Percentiles rank a stretch among this genome's conserved stretches.
phyloP scores from a whole-genome alignment of 2,888 invertebrate genomes.

The Harmothoe impar region DNA sequence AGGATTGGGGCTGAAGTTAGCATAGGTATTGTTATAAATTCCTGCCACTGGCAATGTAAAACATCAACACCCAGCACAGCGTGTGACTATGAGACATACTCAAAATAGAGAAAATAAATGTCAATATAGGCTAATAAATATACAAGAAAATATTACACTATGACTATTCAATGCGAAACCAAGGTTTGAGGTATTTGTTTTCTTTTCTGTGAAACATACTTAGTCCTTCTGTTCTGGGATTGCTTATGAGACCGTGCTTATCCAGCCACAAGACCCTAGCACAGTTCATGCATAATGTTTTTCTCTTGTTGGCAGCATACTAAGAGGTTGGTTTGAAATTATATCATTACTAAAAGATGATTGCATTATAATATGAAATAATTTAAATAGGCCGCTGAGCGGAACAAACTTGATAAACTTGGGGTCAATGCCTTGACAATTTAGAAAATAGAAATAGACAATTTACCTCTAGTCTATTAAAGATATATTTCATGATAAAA shows the following conservation, averaged over 20 bases:
- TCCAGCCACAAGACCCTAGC: background rate
- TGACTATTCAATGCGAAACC: conserved; percentile 39
- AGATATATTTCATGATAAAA: background rate
- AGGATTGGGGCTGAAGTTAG: conserved; percentile 16
- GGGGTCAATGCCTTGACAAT: too few species aligned
- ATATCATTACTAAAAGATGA: too few species aligned
- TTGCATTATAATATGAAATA: background rate
- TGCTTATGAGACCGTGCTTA: background rate
- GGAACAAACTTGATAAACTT: background rate
- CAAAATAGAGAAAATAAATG: conserved; percentile 51
- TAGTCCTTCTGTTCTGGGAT: conserved; percentile 21
- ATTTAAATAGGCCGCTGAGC: background rate
- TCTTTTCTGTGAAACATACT: conserved; percentile 32
- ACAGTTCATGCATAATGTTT: background rate
- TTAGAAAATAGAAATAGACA: background rate
- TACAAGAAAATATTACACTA: conserved; percentile 51
- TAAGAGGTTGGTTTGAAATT: too few species aligned
- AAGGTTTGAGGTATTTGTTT: conserved; percentile 46
- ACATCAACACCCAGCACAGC: conserved; percentile 38
- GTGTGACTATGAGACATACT: conserved; percentile 49
- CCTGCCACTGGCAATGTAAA: conserved; percentile 37
- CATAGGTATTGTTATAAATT: background rate
- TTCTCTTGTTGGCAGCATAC: background rate
- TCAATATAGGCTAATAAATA: conserved; percentile 51
- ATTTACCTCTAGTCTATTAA: background rate